Base-by-base conservation (phyloP, 92 coral and sea anemone species). In the Palythoa grandis region DNA sequence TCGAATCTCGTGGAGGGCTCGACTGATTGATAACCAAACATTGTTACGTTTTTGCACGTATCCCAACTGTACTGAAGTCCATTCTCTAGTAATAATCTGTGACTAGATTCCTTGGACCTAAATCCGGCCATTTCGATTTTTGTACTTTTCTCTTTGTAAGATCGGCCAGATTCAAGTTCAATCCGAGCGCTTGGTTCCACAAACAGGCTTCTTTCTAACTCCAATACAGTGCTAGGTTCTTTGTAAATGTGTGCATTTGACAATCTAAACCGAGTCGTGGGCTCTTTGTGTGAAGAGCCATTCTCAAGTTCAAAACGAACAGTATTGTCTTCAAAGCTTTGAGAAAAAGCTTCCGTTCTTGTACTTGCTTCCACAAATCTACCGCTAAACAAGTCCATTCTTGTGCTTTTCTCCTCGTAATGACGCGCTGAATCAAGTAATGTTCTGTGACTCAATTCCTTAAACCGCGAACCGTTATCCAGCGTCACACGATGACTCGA, bases 1-100 rank as follows among this genome's bases (percentile, higher is more conserved):
- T 80, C 85, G n/a, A 80, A 65, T 50, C 61, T 80, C 20, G 74
- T 80, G 43, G 74, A 66, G 22, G 75, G 85, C 72, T 80, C 85
- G 23, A 47, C 52, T 25, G 61, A 48, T 17, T 70, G 58, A 52
- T 80, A 80, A 5, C 85, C 74, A 80, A 80, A 80, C 85, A 80
- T 66, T 50, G 74, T 47, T 23, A 65, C 47, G 50, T 80, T 80
- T 53, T 48, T 60, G 4, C 23, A 38, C 5, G 75, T 65, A 67
- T 80, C 23, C 85, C 85, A 80, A 60, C 40, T 80, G 74, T 80
- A 48, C 37, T 70, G 85, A 67, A 74, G 66, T 24, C 85, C 85
- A 48, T 80, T 80, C 11, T 66, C 74, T 19, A 80, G 75, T 66
- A 40, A 66, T 73, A 80, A 38, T 17, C 60, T 48, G n/a, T 50